Base-by-base conservation (phyloP, 1,140 invertebrate species). In the Drosophila arizonae region DNA sequence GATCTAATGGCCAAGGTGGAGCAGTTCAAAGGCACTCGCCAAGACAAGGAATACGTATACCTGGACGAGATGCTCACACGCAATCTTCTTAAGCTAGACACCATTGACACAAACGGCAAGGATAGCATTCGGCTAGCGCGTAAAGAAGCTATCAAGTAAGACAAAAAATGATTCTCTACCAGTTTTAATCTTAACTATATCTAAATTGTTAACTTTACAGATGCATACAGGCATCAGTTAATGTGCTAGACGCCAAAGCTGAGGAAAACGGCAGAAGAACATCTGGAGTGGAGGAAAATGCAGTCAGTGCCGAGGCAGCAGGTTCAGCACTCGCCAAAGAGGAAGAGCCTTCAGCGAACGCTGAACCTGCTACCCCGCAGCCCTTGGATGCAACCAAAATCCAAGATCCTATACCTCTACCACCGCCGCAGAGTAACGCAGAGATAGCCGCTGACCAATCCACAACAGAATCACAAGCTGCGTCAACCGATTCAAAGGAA, bases 1-100 rank as follows among this genome's bases (percentile, higher is more conserved):
- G 94, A 95, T 24, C 93, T 97, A 1, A 95, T 95, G 92, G 93
- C 93, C 13, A 93, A 96, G 81, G 96, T 98, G 6, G 95, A 97
- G 72, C 93, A 94, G 58, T 98, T 96, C 87, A 92, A 86, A 33
- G 97, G 97, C 3, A 93, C 92, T 58, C 94, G 95, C 77, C 94
- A 94, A 76, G 96, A 98, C 81, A 98, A 98, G 91, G 93, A 96
- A 61, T 99, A 97, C 82, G 93, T 96, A 30, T 98, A 95, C 90
- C 91, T 99, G 46, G 98, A 99, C 91, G 98, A 99, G 92, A 98
- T 98, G 97, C 92, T 99, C 13, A 99, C 97, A 1, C 94, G 97
- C 46, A 96, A 97, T 90, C 93, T 99, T 65, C 94, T 99, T 4
- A 97, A 97, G 91, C 91, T 99, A 65, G 98, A 99, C 90, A 95